phyloP scores from a whole-genome alignment of 1,140 invertebrate genomes.

The Ephestia elutella region DNA sequence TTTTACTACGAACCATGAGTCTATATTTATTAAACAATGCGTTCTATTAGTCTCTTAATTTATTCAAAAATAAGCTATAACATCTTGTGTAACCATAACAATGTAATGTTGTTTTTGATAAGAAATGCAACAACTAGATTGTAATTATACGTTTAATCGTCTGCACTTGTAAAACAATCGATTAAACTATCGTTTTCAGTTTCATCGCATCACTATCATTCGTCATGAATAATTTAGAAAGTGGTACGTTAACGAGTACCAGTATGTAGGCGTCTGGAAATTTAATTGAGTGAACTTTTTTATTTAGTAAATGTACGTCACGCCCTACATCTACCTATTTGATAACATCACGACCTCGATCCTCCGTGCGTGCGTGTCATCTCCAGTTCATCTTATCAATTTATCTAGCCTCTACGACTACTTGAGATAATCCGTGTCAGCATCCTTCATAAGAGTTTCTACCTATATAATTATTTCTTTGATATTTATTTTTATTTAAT shows the following conservation, averaged over 20 bases:
- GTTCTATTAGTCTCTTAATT: too few relatives aligned
- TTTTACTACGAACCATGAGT: too few relatives aligned
- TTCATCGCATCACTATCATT: conserved; percentile 14
- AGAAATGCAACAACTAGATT: not conserved
- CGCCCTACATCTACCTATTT: not conserved
- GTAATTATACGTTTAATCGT: not conserved
- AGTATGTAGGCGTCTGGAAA: not conserved
- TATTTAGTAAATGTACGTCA: not conserved
- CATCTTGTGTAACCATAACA: not conserved
- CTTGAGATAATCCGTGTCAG: not conserved
- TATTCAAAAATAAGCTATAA: too few relatives aligned
- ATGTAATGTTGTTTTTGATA: not conserved
- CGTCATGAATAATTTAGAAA: conserved; percentile 35
- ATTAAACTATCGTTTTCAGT: conserved; percentile 4
- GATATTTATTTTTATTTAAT: not conserved
- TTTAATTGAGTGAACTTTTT: not conserved
- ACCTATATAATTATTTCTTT: too few relatives aligned
- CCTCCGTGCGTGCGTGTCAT: not conserved
- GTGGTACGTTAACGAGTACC: conserved; percentile 10
- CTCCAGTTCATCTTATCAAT: not conserved
- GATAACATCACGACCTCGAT: not conserved
- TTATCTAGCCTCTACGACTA: not conserved
- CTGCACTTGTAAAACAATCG: not conserved
- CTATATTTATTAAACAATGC: too few relatives aligned
- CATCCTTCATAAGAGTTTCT: too few relatives aligned